Evolutionary conservation across 2,888 invertebrate species (phyloP).

Genomic region (Spilosoma lubricipeda): DNA sequence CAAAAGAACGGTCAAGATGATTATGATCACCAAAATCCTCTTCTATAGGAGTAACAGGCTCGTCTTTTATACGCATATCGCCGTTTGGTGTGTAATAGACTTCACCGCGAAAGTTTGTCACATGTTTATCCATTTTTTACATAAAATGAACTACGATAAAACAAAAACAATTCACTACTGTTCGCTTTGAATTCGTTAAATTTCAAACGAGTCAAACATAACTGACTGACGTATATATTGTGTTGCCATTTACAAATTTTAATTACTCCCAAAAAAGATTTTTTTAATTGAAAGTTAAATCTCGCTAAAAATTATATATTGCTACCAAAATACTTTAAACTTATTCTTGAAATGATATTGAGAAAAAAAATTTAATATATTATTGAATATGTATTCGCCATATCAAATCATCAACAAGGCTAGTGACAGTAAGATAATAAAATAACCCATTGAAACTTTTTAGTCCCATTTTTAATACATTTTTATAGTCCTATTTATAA

Average conservation of each 20-base stretch:
- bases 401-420: background rate
- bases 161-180: conserved; percentile 42
- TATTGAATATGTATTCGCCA: background rate
- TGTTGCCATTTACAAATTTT: conserved; percentile 32
- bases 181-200: conserved; percentile 46
- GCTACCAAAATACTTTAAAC: background rate
- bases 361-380: too few species aligned
- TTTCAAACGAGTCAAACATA: conserved; percentile 47
- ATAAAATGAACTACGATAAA: conserved; percentile 23
- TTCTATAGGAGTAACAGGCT: conserved; percentile 72
- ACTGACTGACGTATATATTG: conserved; percentile 27
- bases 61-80: conserved; percentile 69
- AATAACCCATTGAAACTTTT: background rate
- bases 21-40: conserved; percentile 73
- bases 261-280: conserved; percentile 7
- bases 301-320: background rate
- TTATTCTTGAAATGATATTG: too few species aligned
- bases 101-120: conserved; percentile 77
- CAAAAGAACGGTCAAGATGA: conserved; percentile 62
- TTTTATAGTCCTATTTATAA: too few species aligned
- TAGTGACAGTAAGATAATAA: background rate
- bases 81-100: conserved; percentile 65
- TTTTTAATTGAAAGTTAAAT: background rate
- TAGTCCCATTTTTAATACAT: background rate
- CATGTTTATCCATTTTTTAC: conserved; percentile 69